phyloP scores from a whole-genome alignment of 2,888 invertebrate genomes.

The Notocelia uddmanniana region DNA sequence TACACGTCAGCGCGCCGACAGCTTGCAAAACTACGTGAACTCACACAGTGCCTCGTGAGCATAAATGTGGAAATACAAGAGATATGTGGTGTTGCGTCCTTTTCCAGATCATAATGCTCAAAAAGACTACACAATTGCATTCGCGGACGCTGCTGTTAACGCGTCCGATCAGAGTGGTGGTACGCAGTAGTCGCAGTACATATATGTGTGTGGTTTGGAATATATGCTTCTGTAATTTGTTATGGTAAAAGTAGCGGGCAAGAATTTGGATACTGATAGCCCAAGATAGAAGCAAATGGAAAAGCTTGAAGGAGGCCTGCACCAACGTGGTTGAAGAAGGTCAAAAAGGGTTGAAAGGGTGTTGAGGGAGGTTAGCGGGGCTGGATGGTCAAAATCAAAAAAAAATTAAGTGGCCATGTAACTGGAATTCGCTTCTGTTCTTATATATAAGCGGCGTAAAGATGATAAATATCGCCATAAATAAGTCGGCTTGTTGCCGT shows the following conservation, averaged over 20 bases:
- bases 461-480: not conserved
- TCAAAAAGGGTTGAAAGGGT: no score
- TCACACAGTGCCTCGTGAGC: not conserved
- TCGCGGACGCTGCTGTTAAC: not conserved
- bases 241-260: no score
- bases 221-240: not conserved
- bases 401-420: not conserved
- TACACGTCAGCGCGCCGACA: constrained; percentile 2
- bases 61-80: not conserved
- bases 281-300: no score
- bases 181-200: not conserved
- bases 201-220: not conserved
- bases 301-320: no score
- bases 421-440: not conserved
- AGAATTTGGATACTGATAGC: no score
- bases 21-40: constrained; percentile 15
- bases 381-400: not conserved
- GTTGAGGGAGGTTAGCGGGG: no score
- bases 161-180: not conserved
- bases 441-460: not conserved
- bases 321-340: no score
- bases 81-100: no score
- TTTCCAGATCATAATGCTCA: not conserved
- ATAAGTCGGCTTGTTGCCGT: not conserved
- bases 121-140: not conserved